Conservation (phyloP, 2,888 invertebrate species). For the Abrostola triplasia region DNA sequence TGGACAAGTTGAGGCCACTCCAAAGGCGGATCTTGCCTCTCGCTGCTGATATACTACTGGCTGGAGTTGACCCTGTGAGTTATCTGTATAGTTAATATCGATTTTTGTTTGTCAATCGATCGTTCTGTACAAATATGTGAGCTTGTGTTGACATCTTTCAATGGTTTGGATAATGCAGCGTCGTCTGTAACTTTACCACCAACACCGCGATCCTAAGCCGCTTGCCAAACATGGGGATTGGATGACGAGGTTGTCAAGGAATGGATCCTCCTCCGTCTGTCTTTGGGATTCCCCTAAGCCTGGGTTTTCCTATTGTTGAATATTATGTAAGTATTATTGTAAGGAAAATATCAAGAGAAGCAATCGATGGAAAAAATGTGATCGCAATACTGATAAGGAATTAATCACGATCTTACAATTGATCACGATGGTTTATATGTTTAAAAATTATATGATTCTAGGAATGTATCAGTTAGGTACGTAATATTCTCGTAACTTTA, state of each 20-base stretch:
- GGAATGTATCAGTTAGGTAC: background rate
- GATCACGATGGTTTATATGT: background rate
- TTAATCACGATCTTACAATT: background rate
- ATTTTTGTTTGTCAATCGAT: background rate
- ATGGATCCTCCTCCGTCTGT: too few relatives aligned
- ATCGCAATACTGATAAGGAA: background rate
- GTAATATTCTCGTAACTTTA: background rate
- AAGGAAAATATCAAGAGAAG: background rate
- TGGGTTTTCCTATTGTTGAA: too few relatives aligned
- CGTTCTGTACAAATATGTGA: too few relatives aligned
- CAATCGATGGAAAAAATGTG: background rate
- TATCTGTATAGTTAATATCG: background rate
- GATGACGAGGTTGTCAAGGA: too few relatives aligned
- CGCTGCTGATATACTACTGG: conserved; percentile 77
- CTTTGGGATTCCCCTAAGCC: background rate
- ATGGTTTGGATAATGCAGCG: too few relatives aligned
- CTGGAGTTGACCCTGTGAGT: conserved; percentile 82
- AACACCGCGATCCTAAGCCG: too few relatives aligned
- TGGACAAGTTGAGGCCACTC: conserved; percentile 76
- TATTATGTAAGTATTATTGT: background rate
- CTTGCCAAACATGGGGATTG: too few relatives aligned
- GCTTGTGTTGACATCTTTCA: too few relatives aligned
- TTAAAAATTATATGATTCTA: background rate
- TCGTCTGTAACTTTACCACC: too few relatives aligned
- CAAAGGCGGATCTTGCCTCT: conserved; percentile 75